Conservation (phyloP, 2,888 invertebrate species). For the Hipparchia semele region DNA sequence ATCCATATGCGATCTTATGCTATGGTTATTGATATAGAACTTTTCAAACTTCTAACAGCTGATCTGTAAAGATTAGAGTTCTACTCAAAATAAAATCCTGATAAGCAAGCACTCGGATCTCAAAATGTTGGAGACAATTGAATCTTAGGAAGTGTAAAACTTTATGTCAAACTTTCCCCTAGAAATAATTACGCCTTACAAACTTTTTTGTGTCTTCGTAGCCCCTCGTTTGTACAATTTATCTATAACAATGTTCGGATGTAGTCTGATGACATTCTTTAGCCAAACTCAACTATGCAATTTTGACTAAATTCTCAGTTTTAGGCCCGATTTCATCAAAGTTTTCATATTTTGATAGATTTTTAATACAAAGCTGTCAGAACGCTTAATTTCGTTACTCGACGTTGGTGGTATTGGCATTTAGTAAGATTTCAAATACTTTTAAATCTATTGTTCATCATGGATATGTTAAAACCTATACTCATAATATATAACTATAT, state of each 20-base stretch:
- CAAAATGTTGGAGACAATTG: not conserved
- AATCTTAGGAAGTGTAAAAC: not conserved
- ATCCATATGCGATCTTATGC: too few relatives aligned
- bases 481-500: too few relatives aligned
- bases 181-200: not conserved
- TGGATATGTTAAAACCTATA: too few relatives aligned
- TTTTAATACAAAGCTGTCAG: too few relatives aligned
- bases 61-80: too few relatives aligned
- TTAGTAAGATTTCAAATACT: not conserved
- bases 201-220: not conserved
- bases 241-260: not conserved
- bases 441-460: not conserved
- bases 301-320: not conserved
- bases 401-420: too few relatives aligned
- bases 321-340: not conserved
- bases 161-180: not conserved
- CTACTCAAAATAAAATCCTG: too few relatives aligned
- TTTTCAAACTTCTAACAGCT: not conserved
- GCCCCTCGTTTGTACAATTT: slow-evolving; percentile 16
- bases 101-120: not conserved
- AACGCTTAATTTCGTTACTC: too few relatives aligned
- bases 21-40: not conserved
- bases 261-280: not conserved
- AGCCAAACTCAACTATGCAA: too few relatives aligned
- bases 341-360: too few relatives aligned